Percentiles rank a stretch among this genome's conserved stretches.
Evolutionary conservation across 1,140 invertebrate genomes (phyloP).

Genomic region (Latrodectus geometricus): DNA sequence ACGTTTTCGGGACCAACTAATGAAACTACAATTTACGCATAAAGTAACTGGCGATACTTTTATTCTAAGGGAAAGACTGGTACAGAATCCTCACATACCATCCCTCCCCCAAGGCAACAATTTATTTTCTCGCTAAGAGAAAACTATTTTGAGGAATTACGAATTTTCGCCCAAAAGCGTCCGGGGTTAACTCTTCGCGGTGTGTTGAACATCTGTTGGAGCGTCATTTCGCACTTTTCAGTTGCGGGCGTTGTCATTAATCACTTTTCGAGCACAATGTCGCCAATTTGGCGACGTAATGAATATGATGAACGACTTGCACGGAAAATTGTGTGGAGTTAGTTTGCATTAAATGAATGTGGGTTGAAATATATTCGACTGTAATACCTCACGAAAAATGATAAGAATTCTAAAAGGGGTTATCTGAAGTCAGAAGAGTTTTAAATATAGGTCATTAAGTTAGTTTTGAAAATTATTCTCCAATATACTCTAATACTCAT

Average conservation of each 20-base stretch:
- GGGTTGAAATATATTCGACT: neutral
- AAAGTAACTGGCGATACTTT: too few relatives aligned
- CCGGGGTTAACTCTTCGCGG: slow-evolving; percentile 13
- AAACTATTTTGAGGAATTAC: slow-evolving; percentile 44
- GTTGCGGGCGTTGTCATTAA: slow-evolving; percentile 16
- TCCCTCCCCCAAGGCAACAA: neutral
- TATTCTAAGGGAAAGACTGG: too few relatives aligned
- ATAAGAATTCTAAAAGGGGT: neutral
- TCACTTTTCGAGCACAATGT: slow-evolving; percentile 50
- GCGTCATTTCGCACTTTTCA: slow-evolving; percentile 35
- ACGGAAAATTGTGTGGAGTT: slow-evolving; percentile 1
- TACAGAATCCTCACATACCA: too few relatives aligned
- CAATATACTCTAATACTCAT: neutral
- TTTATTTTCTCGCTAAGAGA: slow-evolving; percentile 33
- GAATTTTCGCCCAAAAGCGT: slow-evolving; percentile 17
- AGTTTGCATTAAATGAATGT: slow-evolving; percentile 35
- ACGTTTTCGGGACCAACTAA: too few relatives aligned
- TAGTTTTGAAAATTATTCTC: neutral
- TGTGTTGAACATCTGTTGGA: slow-evolving; percentile 42
- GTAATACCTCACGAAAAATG: neutral
- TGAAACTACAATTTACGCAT: too few relatives aligned
- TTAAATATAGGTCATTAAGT: neutral
- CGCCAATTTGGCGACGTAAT: slow-evolving; percentile 55
- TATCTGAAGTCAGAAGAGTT: neutral
- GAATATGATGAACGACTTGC: slow-evolving; percentile 52